Evolutionary conservation across 2,113 vertebrate genomes (phyloP), one percentile per base, ranked within the genome.

Genomic region (Bubalus kerabau): DNA sequence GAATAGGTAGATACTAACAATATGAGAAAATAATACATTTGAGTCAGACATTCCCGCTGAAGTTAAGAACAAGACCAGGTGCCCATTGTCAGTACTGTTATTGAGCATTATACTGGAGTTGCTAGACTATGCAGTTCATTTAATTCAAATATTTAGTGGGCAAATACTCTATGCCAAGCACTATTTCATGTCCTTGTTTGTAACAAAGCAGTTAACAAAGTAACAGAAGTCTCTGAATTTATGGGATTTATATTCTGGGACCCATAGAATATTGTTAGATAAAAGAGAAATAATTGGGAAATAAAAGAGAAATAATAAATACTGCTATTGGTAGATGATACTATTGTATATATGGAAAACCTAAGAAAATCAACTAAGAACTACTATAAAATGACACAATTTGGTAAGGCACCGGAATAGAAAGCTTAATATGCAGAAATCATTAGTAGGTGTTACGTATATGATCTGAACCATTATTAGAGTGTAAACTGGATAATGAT

Each of bases 121-220:
- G 32, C 32, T 90, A 64, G 24, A 60, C 16, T 40, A 24, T 89
- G 78, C 3, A 43, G 43, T 54, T 94, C 17, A 94, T 91, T 95
- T 96, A 92, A 90, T 90, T 97, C 21, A 93, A 17, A 50, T 87
- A 92, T 83, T 92, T 90, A 60, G 24, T 85, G 83, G 93, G 26
- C 62, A 81, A 81, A 57, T 91, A 60, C 57, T 95, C 17, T 67
- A 19, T 96, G 28, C 50, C 14, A 78, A 83, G 21, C 21, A 62
- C 32, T 48, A 0, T 88, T 88, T 26, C 32, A 87, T 52, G 19
- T 87, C 30, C 80, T 57, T 81, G 0, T 43, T 71, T 85, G 2
- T 71, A 32, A 88, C n/a, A 95, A 59, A 93, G 23, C n/a, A 59
- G 4, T 50, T 93, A 59, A 57, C 28, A 85, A 81, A 85, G 8